phyloP scores from a whole-genome alignment of 2,113 vertebrate genomes.

The Cyanoramphus novaezelandiae region DNA sequence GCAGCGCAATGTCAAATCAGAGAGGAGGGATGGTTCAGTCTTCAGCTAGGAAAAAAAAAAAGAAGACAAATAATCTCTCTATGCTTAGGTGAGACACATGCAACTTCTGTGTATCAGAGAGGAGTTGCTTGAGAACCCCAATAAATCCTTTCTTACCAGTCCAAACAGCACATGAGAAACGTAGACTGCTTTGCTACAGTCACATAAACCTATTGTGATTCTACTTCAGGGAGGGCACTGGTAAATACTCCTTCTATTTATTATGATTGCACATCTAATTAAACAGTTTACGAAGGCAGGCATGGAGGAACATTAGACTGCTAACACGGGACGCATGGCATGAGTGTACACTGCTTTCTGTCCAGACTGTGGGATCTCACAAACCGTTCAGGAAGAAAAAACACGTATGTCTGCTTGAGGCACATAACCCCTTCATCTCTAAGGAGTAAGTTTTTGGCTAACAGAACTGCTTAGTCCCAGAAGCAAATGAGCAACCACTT shows the following conservation, averaged over 20 bases:
- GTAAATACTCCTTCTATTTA: background rate
- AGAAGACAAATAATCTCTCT: background rate
- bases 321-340: accelerated
- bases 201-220: background rate
- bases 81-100: background rate
- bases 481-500: background rate
- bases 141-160: background rate
- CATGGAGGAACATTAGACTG: background rate
- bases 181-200: background rate
- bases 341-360: accelerated
- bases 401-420: background rate
- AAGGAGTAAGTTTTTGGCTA: background rate
- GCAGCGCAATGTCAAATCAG: background rate
- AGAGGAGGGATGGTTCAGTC: background rate
- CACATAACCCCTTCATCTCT: background rate
- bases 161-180: background rate
- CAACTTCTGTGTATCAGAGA: background rate
- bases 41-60: background rate
- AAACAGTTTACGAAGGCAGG: background rate
- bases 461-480: accelerated
- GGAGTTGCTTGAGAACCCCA: background rate
- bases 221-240: background rate
- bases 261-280: background rate
- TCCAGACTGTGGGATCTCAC: background rate
- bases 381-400: background rate